These are phyloP conservation scores for Azorinus chamasolen DNA, from an alignment of 2,888 invertebrate genomes.

Conservation along the genomic window DNA sequence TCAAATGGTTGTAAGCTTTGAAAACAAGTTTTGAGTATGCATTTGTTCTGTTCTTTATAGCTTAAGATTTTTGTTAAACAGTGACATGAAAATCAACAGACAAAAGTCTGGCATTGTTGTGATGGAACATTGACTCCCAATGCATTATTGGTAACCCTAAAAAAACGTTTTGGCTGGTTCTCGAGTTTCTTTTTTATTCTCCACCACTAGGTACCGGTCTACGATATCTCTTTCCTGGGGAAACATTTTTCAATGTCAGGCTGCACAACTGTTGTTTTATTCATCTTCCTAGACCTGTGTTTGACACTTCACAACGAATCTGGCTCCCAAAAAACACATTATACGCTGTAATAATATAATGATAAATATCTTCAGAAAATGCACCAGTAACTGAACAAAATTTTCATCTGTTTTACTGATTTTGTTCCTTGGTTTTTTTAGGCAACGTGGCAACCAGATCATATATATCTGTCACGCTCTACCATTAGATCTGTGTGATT, in stretches of 20 bases:
- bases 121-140: too few species aligned
- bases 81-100: too few species aligned
- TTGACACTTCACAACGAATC: conserved; percentile 41
- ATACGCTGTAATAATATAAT: conserved; percentile 36
- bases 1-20: too few species aligned
- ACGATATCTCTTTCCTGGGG: conserved; percentile 18
- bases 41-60: too few species aligned
- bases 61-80: too few species aligned
- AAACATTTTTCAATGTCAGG: conserved; percentile 52
- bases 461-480: conserved; percentile 60
- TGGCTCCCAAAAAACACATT: conserved; percentile 53
- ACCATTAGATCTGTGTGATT: conserved; percentile 55
- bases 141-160: too few species aligned
- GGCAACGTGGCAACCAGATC: conserved; percentile 40
- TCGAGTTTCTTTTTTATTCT: too few species aligned
- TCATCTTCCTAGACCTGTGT: conserved; percentile 37
- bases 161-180: too few species aligned
- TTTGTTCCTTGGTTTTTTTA: conserved; percentile 35
- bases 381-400: conserved; percentile 20
- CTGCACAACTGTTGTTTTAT: conserved; percentile 45
- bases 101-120: too few species aligned
- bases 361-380: conserved; percentile 57
- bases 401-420: conserved; percentile 56
- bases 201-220: conserved; percentile 4
- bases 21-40: too few species aligned